Evolutionary conservation across 2,888 invertebrate species (phyloP).

Genomic region (Dysmachus trigonus): DNA sequence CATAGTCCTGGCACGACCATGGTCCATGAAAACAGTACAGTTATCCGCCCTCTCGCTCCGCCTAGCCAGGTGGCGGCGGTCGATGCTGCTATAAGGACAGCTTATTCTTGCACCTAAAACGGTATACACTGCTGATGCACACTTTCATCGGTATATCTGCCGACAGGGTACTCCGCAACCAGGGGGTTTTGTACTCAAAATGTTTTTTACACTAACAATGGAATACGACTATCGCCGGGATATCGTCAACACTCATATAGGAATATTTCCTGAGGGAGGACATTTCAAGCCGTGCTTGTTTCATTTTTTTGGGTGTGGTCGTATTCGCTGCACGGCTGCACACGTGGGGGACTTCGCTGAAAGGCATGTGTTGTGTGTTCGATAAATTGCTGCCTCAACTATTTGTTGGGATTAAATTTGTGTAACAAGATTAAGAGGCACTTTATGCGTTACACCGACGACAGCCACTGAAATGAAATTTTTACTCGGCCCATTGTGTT

Average conservation of each 20-base stretch:
- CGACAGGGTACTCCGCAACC: not conserved
- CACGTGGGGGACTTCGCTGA: not conserved
- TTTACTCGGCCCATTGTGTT: not conserved
- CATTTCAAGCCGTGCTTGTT: not conserved
- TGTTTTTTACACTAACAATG: not conserved
- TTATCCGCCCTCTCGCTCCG: not conserved
- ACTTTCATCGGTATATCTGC: not conserved
- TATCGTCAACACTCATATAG: not conserved
- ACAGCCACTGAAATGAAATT: not conserved
- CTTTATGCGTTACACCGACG: not conserved
- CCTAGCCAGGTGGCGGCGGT: not conserved
- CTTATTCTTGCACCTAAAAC: constrained; percentile 8
- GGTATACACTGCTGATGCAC: not conserved
- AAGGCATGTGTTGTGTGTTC: not conserved
- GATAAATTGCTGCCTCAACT: constrained; percentile 31
- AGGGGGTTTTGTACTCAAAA: not conserved
- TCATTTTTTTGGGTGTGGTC: not conserved
- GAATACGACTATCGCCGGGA: constrained; percentile 9
- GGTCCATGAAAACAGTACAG: not conserved
- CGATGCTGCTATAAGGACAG: not conserved
- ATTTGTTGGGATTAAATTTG: constrained; percentile 28
- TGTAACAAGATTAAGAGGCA: constrained; percentile 37
- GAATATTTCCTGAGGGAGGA: not conserved
- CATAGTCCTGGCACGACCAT: not conserved
- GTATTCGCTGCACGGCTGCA: not conserved